These are phyloP conservation scores for Sceloporus undulatus DNA, from an alignment of 2,113 vertebrate species.

Conservation along the genomic window DNA sequence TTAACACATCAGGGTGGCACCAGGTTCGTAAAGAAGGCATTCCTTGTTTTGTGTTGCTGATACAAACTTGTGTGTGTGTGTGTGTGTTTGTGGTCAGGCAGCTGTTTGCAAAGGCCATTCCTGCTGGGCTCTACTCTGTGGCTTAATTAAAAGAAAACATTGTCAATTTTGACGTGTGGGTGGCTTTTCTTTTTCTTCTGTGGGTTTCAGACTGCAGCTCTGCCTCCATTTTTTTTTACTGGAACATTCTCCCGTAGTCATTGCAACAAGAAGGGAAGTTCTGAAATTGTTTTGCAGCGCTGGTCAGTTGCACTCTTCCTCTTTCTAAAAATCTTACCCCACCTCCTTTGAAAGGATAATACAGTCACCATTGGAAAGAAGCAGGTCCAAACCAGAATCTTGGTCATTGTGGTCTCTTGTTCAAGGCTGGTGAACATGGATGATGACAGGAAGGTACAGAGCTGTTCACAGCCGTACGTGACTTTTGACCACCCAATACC, in stretches of 20 bases:
- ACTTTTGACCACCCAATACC: accelerated
- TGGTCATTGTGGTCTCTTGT: too few relatives aligned
- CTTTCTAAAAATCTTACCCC: slow-evolving; percentile 34
- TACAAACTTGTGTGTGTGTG: not conserved
- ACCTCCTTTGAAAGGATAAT: not conserved
- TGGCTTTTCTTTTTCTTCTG: not conserved
- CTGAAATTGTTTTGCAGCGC: not conserved
- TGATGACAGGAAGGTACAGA: not conserved
- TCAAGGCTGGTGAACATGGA: too few relatives aligned
- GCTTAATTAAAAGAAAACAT: slow-evolving; percentile 34
- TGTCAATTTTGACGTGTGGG: accelerated
- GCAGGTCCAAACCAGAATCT: not conserved
- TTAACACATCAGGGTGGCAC: not conserved
- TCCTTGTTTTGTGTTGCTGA: not conserved
- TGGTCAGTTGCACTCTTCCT: slow-evolving; percentile 49
- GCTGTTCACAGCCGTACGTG: not conserved
- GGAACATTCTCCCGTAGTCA: not conserved
- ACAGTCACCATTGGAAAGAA: not conserved
- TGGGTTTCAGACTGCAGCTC: not conserved
- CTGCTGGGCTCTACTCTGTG: slow-evolving; percentile 17
- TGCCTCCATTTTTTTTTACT: slow-evolving; percentile 48
- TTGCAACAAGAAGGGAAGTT: not conserved
- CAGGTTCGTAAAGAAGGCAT: too few relatives aligned
- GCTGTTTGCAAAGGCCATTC: slow-evolving; percentile 6
- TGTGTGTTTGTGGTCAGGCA: accelerated